Percentiles rank a stretch among this genome's conserved stretches.
phyloP scores from a whole-genome alignment of 2,797 vertebrate species.

The Pantherophis alleghaniensis region DNA sequence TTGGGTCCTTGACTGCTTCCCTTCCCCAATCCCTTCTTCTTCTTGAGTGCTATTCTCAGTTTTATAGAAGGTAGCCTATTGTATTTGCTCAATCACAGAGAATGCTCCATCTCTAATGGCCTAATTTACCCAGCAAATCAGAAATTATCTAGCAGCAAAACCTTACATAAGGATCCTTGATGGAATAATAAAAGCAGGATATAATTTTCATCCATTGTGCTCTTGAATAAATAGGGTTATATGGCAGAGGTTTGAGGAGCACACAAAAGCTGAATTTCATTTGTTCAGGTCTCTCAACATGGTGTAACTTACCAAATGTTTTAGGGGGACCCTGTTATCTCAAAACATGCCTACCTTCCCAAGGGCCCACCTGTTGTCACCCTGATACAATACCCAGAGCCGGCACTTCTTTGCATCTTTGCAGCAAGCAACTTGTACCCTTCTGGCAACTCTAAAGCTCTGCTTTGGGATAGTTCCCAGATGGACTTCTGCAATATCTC shows the following conservation, averaged over 20 bases:
- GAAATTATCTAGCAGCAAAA: background rate
- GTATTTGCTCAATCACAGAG: background rate
- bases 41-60: background rate
- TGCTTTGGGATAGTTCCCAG: background rate
- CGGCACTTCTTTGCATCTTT: background rate
- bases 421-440: background rate
- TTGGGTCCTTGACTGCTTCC: background rate
- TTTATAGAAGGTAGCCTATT: background rate
- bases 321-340: background rate
- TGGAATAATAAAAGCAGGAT: background rate
- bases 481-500: background rate
- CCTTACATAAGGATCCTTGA: background rate
- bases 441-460: background rate
- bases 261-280: background rate
- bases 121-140: background rate
- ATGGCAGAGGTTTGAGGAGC: background rate
- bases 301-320: background rate
- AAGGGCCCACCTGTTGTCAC: background rate
- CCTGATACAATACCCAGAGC: background rate
- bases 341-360: background rate
- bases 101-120: background rate
- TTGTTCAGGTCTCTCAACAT: background rate
- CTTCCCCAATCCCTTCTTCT: rapidly evolving
- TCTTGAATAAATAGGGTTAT: background rate
- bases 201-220: background rate